A percentile compares a stretch with the other conserved stretches of the same genome.
Evolutionary conservation across 1,140 invertebrate species (phyloP).

Genomic region (Aphelenchoides avenae): DNA sequence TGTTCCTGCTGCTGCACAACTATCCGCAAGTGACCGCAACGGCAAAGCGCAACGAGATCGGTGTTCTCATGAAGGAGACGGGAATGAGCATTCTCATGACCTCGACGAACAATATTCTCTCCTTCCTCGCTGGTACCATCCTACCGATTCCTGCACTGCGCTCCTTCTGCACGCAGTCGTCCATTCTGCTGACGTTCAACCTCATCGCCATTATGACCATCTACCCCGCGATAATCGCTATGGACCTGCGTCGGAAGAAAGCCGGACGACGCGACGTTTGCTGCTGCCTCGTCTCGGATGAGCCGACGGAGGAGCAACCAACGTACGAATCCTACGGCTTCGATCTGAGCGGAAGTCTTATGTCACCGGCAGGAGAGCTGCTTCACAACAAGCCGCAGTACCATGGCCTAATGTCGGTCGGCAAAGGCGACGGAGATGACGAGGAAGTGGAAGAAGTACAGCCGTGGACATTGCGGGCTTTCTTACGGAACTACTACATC

Average conservation of each 20-base stretch:
- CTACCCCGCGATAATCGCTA: conserved; percentile 84
- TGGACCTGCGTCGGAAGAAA: conserved; percentile 75
- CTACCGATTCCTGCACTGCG: conserved; percentile 88
- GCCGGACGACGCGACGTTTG: conserved; percentile 71
- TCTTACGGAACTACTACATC: conserved; percentile 62
- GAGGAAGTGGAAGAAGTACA: conserved; percentile 27
- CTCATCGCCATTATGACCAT: conserved; percentile 77
- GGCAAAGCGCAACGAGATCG: conserved; percentile 59
- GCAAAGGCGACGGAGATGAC: conserved; percentile 52
- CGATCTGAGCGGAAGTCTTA: conserved; percentile 46
- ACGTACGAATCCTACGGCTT: conserved; percentile 25
- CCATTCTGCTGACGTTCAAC: conserved; percentile 81
- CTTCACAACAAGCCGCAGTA: conserved; percentile 24
- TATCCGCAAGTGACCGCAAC: conserved; percentile 67
- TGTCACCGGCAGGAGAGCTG: conserved; percentile 1
- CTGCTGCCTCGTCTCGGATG: conserved; percentile 33
- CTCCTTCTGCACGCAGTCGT: conserved; percentile 82
- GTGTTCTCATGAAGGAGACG: conserved; percentile 48
- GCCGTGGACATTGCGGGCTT: conserved; percentile 39
- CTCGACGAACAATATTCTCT: conserved; percentile 75
- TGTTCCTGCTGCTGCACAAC: conserved; percentile 83
- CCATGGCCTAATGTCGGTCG: conserved; percentile 39
- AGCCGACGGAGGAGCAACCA: neutral
- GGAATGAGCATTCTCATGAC: conserved; percentile 67
- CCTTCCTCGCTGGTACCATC: conserved; percentile 74